Conservation (phyloP, 2,888 invertebrate genomes). For the Cephus nigrinus region DNA sequence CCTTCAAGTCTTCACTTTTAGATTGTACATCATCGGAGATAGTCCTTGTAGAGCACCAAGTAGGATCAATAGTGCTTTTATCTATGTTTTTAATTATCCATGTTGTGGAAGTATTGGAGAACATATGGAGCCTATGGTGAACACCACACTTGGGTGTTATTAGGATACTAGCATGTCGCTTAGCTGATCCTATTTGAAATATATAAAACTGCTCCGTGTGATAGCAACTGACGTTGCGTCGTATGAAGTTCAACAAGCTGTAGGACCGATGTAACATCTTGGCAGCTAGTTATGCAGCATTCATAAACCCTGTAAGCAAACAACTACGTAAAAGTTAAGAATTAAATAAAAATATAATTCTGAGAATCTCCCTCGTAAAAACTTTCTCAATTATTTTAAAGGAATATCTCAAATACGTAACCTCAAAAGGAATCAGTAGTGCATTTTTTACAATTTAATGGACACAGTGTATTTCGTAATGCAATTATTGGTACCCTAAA, state of each 20-base stretch:
- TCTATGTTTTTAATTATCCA: constrained; percentile 31
- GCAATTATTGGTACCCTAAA: not conserved
- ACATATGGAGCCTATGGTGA: constrained; percentile 35
- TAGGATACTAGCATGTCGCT: constrained; percentile 49
- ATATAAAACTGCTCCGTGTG: constrained; percentile 48
- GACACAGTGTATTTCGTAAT: not conserved
- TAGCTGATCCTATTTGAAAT: constrained; percentile 48
- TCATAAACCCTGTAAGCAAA: not conserved
- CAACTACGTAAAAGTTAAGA: not conserved
- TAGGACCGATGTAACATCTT: constrained; percentile 56
- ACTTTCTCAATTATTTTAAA: not conserved
- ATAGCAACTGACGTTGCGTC: constrained; percentile 43
- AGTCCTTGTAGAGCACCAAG: constrained; percentile 34
- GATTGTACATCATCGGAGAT: constrained; percentile 34
- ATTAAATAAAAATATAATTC: not conserved
- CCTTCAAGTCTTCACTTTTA: constrained; percentile 18
- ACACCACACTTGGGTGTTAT: constrained; percentile 43
- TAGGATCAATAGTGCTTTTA: constrained; percentile 26
- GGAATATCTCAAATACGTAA: not conserved
- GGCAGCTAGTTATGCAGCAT: not conserved
- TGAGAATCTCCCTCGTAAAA: not conserved
- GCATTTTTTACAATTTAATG: not conserved
- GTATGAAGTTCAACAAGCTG: constrained; percentile 49
- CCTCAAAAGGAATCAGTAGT: not conserved
- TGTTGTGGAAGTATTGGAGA: constrained; percentile 40